Evolutionary conservation across 2,113 vertebrate species (phyloP).

Genomic region (Upupa epops): DNA sequence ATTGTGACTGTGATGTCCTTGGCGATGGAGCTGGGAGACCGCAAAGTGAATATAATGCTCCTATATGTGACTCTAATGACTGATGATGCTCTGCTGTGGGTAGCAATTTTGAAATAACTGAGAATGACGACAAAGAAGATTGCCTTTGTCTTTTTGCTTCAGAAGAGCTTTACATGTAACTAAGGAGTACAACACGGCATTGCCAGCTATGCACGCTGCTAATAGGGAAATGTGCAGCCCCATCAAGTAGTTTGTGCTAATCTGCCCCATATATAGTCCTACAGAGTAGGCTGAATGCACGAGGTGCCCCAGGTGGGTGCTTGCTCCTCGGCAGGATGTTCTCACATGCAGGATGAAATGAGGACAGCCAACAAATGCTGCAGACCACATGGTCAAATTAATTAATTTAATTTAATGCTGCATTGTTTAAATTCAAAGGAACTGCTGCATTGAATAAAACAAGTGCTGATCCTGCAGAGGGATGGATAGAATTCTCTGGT

Average conservation of each 20-base stretch:
- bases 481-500: not conserved
- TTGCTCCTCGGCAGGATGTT: not conserved
- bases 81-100: constrained; percentile 48
- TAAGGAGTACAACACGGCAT: not conserved
- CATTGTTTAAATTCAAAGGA: constrained; percentile 6
- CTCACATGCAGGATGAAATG: accelerated
- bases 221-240: not conserved
- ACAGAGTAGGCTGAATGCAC: not conserved
- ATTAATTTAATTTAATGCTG: not conserved
- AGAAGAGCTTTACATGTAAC: constrained; percentile 25
- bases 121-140: constrained; percentile 41
- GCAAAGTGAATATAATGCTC: constrained; percentile 34
- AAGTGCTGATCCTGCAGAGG: not conserved
- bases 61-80: constrained; percentile 62
- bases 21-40: constrained; percentile 6
- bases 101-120: constrained; percentile 53
- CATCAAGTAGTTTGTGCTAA: constrained; percentile 1
- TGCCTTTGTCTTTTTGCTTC: constrained; percentile 27
- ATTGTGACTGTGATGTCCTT: constrained; percentile 43
- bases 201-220: constrained; percentile 1
- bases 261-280: not conserved
- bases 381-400: not conserved
- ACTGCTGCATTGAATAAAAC: not conserved
- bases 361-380: not conserved
- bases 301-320: accelerated